Percentiles rank a stretch among this genome's conserved stretches.
These are phyloP conservation scores for Lypha dubia DNA, from an alignment of 2,888 invertebrate species.

Conservation along the genomic window DNA sequence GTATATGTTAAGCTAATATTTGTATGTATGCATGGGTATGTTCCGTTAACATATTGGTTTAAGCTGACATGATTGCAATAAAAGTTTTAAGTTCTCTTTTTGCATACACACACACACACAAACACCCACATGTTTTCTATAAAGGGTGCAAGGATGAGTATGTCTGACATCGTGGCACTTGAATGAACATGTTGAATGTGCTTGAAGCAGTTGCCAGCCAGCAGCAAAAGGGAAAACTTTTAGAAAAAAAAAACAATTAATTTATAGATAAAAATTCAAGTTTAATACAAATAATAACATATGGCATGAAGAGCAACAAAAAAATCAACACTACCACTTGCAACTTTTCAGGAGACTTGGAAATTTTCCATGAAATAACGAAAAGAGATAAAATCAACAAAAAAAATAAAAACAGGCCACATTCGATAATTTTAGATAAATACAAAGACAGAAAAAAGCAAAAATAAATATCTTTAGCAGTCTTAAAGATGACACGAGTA, in stretches of 20 bases:
- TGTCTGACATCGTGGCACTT: conserved; percentile 32
- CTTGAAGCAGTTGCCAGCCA: conserved; percentile 20
- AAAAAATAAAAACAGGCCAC: conserved; percentile 15
- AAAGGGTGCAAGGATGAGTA: too few species aligned
- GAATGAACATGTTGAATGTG: conserved; percentile 29
- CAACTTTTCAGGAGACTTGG: not conserved
- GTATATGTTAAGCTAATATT: not conserved
- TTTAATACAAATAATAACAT: conserved; percentile 54
- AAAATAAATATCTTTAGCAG: not conserved
- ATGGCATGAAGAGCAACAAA: conserved; percentile 8
- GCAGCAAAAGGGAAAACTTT: not conserved
- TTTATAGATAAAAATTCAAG: conserved; percentile 43
- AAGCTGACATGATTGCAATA: not conserved
- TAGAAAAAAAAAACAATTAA: conserved; percentile 13
- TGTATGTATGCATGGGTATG: not conserved
- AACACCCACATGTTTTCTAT: not conserved
- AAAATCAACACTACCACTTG: not conserved
- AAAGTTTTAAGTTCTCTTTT: not conserved
- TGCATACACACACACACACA: conserved; percentile 9
- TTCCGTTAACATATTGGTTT: not conserved
- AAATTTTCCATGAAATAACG: not conserved
- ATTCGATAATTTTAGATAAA: conserved; percentile 20
- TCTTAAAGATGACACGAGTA: not conserved
- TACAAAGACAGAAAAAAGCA: too few species aligned
- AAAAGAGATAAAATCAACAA: not conserved